Evolutionary conservation across 2,888 invertebrate genomes (phyloP), one percentile per base, ranked within the genome.

Genomic region (Nemurella pictetii): DNA sequence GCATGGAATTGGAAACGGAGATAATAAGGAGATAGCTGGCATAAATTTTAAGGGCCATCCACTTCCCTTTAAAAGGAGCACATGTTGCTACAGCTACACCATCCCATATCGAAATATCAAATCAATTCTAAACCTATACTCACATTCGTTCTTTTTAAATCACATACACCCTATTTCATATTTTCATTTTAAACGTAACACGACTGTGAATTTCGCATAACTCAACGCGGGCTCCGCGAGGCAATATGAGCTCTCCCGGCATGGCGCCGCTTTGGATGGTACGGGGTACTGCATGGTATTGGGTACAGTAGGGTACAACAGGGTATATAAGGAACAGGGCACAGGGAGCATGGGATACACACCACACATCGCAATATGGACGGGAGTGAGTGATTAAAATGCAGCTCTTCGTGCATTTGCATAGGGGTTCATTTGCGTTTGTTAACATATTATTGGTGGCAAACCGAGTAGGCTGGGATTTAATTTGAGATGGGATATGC

Each of bases 181-280:
- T 5, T 78, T 78, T 78, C 78, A 78, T 78, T 78, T 78, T 78
- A 78, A 78, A 78, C 27, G 78, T 29, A 78, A 78, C 78, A 78
- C 78, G 78, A 4, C 32, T 29, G 73, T 27, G 30, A 83, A 74
- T 83, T 83, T 72, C 25, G 75, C 55, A 55, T 84, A 78, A 78
- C 78, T 78, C 78, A 78, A 29, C 28, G 78, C 1, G 25, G 78
- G 28, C 72, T 35, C 35, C 55, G 55, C 55, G 55, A 55, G 20
- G 15, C 55, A 55, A 55, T 55, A 55, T 55, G 1, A 55, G 55
- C 55, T 55, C 55, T 12, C 9, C 55, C 55, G 55, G 55, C 20
- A 20, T 55, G 55, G 20, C 55, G 12, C 12, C n/a, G n/a, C n/a
- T n/a, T n/a, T n/a, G n/a, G n/a, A n/a, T n/a, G n/a, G n/a, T n/a